Percentiles rank a stretch among this genome's conserved stretches.
Evolutionary conservation across 2,113 vertebrate species (phyloP).

Genomic region (Cololabis saira): DNA sequence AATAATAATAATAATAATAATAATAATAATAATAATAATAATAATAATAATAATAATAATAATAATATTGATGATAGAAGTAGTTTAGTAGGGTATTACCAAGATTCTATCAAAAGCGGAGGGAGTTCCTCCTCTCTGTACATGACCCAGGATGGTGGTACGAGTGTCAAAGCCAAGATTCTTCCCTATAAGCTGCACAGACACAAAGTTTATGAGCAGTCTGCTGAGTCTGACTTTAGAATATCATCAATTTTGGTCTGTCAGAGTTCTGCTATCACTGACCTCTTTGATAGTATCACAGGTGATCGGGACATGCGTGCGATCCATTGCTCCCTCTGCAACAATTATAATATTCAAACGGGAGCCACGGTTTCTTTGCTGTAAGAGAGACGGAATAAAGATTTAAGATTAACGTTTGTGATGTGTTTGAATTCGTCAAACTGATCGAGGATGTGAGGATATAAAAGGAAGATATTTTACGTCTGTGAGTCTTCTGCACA

Average conservation of each 20-base stretch:
- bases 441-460: not conserved
- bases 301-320: conserved; percentile 84
- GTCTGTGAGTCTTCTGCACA: conserved; percentile 89
- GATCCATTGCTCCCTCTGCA: conserved; percentile 91
- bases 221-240: not conserved
- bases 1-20: too few relatives aligned
- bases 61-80: too few relatives aligned
- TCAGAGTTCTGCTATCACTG: conserved; percentile 45
- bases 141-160: conserved; percentile 92
- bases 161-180: conserved; percentile 93
- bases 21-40: too few relatives aligned
- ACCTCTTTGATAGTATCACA: conserved; percentile 87
- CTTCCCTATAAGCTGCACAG: conserved; percentile 86
- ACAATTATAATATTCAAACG: conserved; percentile 95
- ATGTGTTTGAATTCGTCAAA: not conserved
- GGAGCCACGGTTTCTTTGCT: conserved; percentile 89
- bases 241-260: not conserved
- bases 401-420: not conserved
- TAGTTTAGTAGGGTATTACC: conserved; percentile 72
- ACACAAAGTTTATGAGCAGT: conserved; percentile 22
- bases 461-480: conserved; percentile 62
- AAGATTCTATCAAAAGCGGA: conserved; percentile 94
- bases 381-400: not conserved
- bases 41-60: not conserved
- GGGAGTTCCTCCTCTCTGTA: conserved; percentile 94